These are phyloP conservation scores for Dorcus hopei DNA, from an alignment of 2,888 invertebrate genomes.

Conservation along the genomic window DNA sequence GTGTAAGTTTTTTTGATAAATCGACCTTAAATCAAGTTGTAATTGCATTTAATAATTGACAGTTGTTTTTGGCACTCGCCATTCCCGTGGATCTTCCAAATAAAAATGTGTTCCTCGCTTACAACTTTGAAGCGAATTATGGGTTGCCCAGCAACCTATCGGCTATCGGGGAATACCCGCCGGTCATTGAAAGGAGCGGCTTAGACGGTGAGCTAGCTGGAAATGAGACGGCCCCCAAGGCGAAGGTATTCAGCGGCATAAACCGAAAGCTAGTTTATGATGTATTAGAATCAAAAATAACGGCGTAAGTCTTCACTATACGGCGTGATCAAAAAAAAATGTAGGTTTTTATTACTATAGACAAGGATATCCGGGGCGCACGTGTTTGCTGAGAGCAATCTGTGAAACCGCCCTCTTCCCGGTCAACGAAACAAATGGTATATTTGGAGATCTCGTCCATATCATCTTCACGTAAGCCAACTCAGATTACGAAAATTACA, in stretches of 20 bases:
- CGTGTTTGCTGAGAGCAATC: constrained; percentile 69
- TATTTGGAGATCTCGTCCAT: constrained; percentile 70
- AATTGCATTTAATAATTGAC: constrained; percentile 12
- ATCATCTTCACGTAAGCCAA: constrained; percentile 65
- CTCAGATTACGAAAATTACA: not conserved
- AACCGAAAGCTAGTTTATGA: constrained; percentile 35
- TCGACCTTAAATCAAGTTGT: not conserved
- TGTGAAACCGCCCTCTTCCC: constrained; percentile 71
- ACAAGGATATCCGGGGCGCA: constrained; percentile 61
- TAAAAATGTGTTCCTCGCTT: constrained; percentile 68
- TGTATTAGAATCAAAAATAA: constrained; percentile 35
- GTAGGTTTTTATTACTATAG: constrained; percentile 39
- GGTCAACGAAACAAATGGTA: constrained; percentile 59
- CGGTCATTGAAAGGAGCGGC: constrained; percentile 19
- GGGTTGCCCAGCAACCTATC: constrained; percentile 55
- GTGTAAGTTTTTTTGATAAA: constrained; percentile 7
- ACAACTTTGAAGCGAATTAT: constrained; percentile 72
- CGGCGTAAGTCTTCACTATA: constrained; percentile 29
- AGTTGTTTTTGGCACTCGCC: constrained; percentile 69
- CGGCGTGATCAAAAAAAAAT: too few species aligned
- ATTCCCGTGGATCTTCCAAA: constrained; percentile 67
- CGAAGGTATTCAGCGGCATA: constrained; percentile 17
- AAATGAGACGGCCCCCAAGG: not conserved
- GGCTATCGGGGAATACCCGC: constrained; percentile 37
- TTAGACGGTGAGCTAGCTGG: not conserved